Evolutionary conservation across 2,888 invertebrate species (phyloP).

Genomic region (Dendrolimus houi): DNA sequence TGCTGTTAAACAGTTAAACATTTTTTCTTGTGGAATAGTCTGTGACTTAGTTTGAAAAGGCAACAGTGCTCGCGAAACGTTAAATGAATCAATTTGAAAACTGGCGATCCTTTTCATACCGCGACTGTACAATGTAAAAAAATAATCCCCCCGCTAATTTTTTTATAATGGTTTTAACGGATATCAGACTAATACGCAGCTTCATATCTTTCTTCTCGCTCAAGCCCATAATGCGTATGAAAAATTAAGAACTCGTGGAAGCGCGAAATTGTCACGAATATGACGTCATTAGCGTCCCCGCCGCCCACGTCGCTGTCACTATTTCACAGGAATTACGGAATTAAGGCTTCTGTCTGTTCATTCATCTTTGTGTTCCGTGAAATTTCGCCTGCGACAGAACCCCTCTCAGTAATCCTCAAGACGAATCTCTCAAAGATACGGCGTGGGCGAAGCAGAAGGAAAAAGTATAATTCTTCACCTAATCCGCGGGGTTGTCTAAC

Average conservation of each 20-base stretch:
- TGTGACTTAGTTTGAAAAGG: too few species aligned
- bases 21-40: too few species aligned
- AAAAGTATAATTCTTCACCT: slow-evolving; percentile 70
- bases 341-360: slow-evolving; percentile 58
- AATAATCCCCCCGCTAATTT: too few species aligned
- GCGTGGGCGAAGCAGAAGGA: slow-evolving; percentile 48
- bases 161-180: too few species aligned
- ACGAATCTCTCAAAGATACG: slow-evolving; percentile 72
- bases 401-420: slow-evolving; percentile 61
- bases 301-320: slow-evolving; percentile 43
- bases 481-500: slow-evolving; percentile 31
- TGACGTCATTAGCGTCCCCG: slow-evolving; percentile 38
- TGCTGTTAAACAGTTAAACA: too few species aligned
- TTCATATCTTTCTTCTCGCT: too few species aligned
- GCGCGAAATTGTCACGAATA: slow-evolving; percentile 17
- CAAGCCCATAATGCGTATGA: not conserved
- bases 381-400: slow-evolving; percentile 58
- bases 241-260: not conserved
- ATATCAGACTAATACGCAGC: too few species aligned
- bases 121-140: too few species aligned
- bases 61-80: too few species aligned
- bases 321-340: slow-evolving; percentile 59
- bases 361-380: slow-evolving; percentile 66
- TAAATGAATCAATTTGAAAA: too few species aligned
- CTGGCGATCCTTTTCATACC: too few species aligned